Evolutionary conservation across 2,113 vertebrate genomes (phyloP), one percentile per base, ranked within the genome.

Genomic region (Piprites chloris): DNA sequence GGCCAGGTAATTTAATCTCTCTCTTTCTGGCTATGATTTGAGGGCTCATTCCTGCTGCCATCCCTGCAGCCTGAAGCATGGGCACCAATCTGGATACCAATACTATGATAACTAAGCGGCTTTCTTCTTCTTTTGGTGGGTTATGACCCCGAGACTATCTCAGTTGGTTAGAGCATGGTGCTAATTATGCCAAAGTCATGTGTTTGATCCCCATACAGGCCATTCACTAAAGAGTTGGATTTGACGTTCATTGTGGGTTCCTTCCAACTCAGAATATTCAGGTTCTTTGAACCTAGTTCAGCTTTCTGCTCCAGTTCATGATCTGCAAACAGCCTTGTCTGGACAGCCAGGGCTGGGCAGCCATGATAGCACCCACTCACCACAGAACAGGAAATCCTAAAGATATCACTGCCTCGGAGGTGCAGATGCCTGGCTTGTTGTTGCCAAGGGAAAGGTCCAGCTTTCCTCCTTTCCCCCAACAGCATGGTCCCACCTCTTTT

Each of bases 391-490:
- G 42, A 53, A 87, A 69, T 44, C 41, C 62, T 55, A 35, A 63
- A 89, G 66, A 33, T 47, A 50, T 15, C 33, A 4, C 52, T 63
- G 61, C 77, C 63, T 39, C 1, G 0, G 20, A 58, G 37, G 18
- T 4, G 1, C 0, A 2, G 77, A 49, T 44, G 42, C 62, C 20
- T 7, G 24, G 55, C 37, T 87, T 0, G 0, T 0, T 61, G 39
- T 20, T 81, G 65, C 55, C 49, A 28, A 5, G 16, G 46, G 22
- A 58, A 39, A 77, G 15, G 10, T 67, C 61, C 4, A 2, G 18
- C 35, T 76, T 65, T 42, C 23, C 39, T 76, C 44, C 7, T 76
- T 14, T 79, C 6, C 6, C 14, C 15, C 0, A 0, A 5, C 12
- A 80, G 62, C 47, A 20, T 0, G 0, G 33, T 59, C 23, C 30